Evolutionary conservation across 2,113 vertebrate genomes (phyloP), one percentile per base, ranked within the genome.

Genomic region (Hyaena hyaena): DNA sequence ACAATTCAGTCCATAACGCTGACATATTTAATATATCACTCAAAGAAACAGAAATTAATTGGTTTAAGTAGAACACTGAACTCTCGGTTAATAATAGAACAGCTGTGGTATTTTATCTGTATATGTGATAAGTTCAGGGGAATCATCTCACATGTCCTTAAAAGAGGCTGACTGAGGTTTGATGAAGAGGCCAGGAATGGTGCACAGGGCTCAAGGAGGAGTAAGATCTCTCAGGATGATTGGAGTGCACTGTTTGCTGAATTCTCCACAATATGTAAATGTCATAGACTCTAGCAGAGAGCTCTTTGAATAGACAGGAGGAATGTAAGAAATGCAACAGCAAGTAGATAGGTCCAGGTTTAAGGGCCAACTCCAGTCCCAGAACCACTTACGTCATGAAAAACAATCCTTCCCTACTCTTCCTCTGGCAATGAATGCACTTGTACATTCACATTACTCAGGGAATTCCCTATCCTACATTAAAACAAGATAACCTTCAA

Each of bases 41-140:
- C 50, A 92, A 94, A 58, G 24, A 92, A 92, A 79, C 50, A 89
- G 55, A 96, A 88, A 95, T 17, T 45, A 96, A 86, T 68, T 93
- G 35, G 0, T 83, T 48, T 90, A 58, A 90, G 50, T 77, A 90
- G 35, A 76, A 2, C 0, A n/a, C 17, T 65, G 81, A 94, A 90
- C 81, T 95, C 96, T 28, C 58, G 21, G 31, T n/a, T 76, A 17
- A n/a, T n/a, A 90, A 48, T 2, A 87, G 55, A 86, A 95, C 65
- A 87, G 16, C 15, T 88, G 45, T 73, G 33, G 63, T 69, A 86
- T 79, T 97, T 95, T 55, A 69, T 90, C 23, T 53, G 45, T 66
- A 80, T 28, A 28, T 66, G 63, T 71, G n/a, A n/a, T 65, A 35
- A 55, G 7, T 85, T 81, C n/a, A 58, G 5, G 45, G 24, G 19